Base-by-base conservation (phyloP, 2,888 invertebrate species). In the Acronicta leporina region DNA sequence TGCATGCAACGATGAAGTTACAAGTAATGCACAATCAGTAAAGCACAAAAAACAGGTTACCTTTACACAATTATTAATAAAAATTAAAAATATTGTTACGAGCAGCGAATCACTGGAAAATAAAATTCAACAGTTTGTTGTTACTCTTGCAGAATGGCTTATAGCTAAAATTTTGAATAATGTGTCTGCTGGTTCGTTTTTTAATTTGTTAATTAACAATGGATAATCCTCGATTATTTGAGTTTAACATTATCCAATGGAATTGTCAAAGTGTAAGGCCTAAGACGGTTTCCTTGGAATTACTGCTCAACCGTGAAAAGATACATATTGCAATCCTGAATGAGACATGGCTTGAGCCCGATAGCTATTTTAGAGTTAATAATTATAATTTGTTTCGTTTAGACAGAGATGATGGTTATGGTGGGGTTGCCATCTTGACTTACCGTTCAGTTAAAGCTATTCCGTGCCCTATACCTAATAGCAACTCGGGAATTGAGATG, bases 391-490 rank as follows among this genome's bases (percentile, higher is more conserved):
- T n/a, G n/a, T 51, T 20, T 35, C 16, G 51, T n/a, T 20, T 33
- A n/a, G 50, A 50, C 16, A 41, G 46, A 41, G 33, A 40, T 5
- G 54, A 54, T 46, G 38, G 38, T 46, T 54, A 54, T 15, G 46
- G 54, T 41, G 54, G 54, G 8, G 54, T 54, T 9, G 54, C 46
- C 25, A 54, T 54, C 13, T 13, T 54, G 16, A 54, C 54, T 45
- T 46, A 54, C 30, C 38, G 40, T 7, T 54, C 46, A 10, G 40
- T 54, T 7, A 54, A 40, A 16, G 10, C 54, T n/a, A 13, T 41
- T 54, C 4, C 40, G 15, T 46, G 45, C 27, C 13, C n/a, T 15
- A 27, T 40, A 9, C 13, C 16, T 25, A 49, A 27, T 40, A 14
- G 16, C 5, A 49, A 50, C 10, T 35, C 35, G 13, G 49, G 40